A percentile compares a stretch with the other conserved stretches of the same genome.
Conservation (phyloP, 2,113 vertebrate genomes). For the Pseudopipra pipra region DNA sequence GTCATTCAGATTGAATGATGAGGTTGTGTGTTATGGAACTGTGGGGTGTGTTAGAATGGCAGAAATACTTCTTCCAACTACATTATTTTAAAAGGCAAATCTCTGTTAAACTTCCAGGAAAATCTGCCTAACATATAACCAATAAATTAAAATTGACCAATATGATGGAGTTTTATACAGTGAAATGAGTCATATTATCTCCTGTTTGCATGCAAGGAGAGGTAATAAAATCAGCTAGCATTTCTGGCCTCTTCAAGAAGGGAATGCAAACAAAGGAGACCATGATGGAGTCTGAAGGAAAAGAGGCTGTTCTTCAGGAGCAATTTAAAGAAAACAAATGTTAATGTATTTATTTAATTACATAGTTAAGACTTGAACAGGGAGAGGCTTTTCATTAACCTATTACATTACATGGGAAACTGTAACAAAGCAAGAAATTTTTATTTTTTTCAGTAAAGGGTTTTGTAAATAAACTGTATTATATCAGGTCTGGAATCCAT, state of each 20-base stretch:
- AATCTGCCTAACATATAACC: not conserved
- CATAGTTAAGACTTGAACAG: not conserved
- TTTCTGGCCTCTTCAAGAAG: not conserved
- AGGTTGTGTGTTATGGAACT: rapidly evolving
- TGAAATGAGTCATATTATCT: not conserved
- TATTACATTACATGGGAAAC: not conserved
- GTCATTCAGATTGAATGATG: not conserved
- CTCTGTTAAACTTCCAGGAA: not conserved
- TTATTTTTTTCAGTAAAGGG: not conserved
- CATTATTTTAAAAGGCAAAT: not conserved
- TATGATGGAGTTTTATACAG: not conserved
- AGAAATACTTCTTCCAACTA: not conserved
- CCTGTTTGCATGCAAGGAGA: not conserved
- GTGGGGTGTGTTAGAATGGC: not conserved
- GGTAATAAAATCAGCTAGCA: not conserved
- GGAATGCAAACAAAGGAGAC: not conserved
- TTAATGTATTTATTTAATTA: not conserved
- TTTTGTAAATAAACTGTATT: not conserved
- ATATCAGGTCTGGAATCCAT: not conserved
- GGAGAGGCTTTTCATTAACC: not conserved
- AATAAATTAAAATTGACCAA: not conserved
- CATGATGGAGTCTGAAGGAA: not conserved
- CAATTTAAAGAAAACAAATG: not conserved
- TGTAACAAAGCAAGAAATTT: not conserved
- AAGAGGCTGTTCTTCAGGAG: not conserved